These are phyloP conservation scores for Carettochelys insculpta DNA, from an alignment of 2,113 vertebrate genomes.

Conservation along the genomic window DNA sequence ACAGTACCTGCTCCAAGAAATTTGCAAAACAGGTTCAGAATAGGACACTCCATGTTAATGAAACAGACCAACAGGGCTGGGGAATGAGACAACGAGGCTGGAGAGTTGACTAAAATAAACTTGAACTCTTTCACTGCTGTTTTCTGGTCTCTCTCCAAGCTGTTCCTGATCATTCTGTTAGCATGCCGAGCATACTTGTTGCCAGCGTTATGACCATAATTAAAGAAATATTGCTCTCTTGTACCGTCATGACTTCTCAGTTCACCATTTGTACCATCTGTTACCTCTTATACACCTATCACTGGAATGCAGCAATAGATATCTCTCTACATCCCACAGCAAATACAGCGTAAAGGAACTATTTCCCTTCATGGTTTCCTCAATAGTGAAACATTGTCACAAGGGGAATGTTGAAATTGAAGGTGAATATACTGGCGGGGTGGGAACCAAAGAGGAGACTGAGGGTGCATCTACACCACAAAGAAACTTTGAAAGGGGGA, in stretches of 20 bases:
- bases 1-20: not conserved
- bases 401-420: not conserved
- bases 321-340: not conserved
- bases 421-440: not conserved
- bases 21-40: not conserved
- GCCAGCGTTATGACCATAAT: not conserved
- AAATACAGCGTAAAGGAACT: slow-evolving; percentile 2
- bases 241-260: not conserved
- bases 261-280: slow-evolving; percentile 14
- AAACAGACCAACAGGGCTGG: too few relatives aligned
- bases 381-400: not conserved
- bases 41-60: not conserved
- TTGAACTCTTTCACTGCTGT: too few relatives aligned
- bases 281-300: not conserved
- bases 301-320: not conserved
- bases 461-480: too few relatives aligned
- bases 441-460: too few relatives aligned
- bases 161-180: not conserved
- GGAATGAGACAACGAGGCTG: not conserved
- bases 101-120: not conserved
- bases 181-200: not conserved
- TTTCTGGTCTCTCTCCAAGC: not conserved
- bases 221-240: slow-evolving; percentile 1
- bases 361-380: slow-evolving; percentile 3
- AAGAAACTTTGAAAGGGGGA: too few relatives aligned